Conservation (phyloP, 2,888 invertebrate genomes). For the Plebejus anna region DNA sequence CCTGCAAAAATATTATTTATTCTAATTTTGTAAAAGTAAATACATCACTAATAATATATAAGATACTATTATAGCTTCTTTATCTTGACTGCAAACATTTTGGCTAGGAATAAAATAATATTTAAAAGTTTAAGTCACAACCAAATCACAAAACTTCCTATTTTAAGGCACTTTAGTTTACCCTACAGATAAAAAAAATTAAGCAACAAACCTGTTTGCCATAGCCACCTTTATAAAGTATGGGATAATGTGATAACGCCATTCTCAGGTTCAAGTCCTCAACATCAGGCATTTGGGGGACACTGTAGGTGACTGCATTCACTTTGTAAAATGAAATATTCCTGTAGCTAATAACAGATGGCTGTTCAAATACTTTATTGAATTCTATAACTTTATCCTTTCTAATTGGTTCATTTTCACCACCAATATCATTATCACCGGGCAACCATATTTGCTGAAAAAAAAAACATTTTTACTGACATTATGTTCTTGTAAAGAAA, state of each 20-base stretch:
- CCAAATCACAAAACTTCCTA: no score
- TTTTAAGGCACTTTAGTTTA: no score
- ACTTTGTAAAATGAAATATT: slow-evolving; percentile 87
- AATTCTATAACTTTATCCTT: slow-evolving; percentile 86
- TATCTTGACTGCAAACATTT: neutral
- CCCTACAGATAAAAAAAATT: neutral
- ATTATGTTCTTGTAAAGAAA: neutral
- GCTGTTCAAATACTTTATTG: slow-evolving; percentile 85
- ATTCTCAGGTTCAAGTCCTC: slow-evolving; percentile 78
- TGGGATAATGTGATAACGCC: slow-evolving; percentile 87
- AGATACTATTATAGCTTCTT: neutral
- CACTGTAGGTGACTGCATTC: slow-evolving; percentile 83
- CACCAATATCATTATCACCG: slow-evolving; percentile 98
- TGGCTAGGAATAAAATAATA: no score
- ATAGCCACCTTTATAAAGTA: slow-evolving; percentile 58
- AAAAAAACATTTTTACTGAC: neutral
- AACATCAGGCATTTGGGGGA: slow-evolving; percentile 73
- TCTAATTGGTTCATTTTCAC: slow-evolving; percentile 89
- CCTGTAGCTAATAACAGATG: slow-evolving; percentile 80
- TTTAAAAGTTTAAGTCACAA: neutral
- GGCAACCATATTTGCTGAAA: slow-evolving; percentile 90
- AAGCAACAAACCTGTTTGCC: slow-evolving; percentile 59
- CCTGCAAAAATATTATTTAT: slow-evolving; percentile 64
- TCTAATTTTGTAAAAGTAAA: neutral
- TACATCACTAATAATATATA: neutral